These are phyloP conservation scores for Tethya wilhelma DNA, from an alignment of 37 sponge, comb jelly and placozoan genomes.

Conservation along the genomic window DNA sequence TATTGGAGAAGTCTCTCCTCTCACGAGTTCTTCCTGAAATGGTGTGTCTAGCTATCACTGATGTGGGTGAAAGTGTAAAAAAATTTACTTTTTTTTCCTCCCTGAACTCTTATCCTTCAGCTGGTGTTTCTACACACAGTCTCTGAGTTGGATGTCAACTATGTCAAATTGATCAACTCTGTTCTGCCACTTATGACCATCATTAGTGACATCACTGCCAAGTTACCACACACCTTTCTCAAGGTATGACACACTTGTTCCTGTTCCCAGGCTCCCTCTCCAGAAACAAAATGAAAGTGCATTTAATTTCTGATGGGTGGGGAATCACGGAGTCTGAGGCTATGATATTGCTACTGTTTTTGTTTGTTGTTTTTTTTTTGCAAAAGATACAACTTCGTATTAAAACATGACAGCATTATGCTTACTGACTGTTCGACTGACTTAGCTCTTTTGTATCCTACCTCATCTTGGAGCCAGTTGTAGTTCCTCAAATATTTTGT, in stretches of 20 bases:
- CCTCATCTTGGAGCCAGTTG: too few species aligned
- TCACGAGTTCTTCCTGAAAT: conserved; percentile 46
- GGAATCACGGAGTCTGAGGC: too few species aligned
- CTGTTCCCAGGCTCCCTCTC: too few species aligned
- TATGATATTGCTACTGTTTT: too few species aligned
- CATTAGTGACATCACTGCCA: not conserved
- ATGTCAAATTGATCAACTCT: conserved; percentile 18
- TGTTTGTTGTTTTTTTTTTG: too few species aligned
- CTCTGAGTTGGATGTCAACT: not conserved
- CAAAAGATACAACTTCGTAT: too few species aligned
- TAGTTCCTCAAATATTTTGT: not conserved
- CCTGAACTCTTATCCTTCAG: conserved; percentile 4
- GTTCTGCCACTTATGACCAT: conserved; percentile 30
- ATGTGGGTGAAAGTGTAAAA: not conserved
- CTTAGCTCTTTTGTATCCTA: too few species aligned
- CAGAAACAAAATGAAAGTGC: too few species aligned
- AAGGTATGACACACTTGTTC: not conserved
- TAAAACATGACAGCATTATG: too few species aligned
- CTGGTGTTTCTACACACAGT: conserved; percentile 41
- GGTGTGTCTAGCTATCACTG: conserved; percentile 5
- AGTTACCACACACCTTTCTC: conserved; percentile 8
- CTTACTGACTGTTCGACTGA: too few species aligned
- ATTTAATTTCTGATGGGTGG: too few species aligned
- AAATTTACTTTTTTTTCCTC: not conserved
- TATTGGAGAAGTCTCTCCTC: conserved; percentile 25